A percentile compares a stretch with the other conserved stretches of the same genome.
Evolutionary conservation across 1,140 invertebrate genomes (phyloP).

Genomic region (Ceratosolen fusciceps): DNA sequence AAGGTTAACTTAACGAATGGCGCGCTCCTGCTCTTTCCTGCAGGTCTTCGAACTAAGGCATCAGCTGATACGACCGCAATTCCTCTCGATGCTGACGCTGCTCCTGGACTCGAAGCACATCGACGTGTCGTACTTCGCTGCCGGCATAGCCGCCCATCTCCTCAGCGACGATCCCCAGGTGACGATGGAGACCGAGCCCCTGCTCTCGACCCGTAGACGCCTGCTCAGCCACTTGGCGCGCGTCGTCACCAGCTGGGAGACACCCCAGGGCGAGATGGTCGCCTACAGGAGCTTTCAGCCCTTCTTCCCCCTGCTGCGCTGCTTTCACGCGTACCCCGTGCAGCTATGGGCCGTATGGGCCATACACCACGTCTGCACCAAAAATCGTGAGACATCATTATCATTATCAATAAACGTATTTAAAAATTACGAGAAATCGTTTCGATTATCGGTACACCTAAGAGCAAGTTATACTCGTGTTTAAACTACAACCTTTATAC

Average conservation of each 20-base stretch:
- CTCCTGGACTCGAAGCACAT: conserved; percentile 80
- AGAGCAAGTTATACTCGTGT: too few relatives aligned
- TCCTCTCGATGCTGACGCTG: conserved; percentile 76
- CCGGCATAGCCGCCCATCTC: conserved; percentile 85
- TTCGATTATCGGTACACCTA: too few relatives aligned
- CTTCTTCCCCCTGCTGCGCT: conserved; percentile 80
- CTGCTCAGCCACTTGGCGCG: conserved; percentile 74
- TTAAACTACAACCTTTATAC: too few relatives aligned
- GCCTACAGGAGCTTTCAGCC: conserved; percentile 87
- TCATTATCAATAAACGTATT: neutral
- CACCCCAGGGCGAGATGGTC: conserved; percentile 86
- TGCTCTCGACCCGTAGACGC: conserved; percentile 67
- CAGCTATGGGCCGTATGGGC: conserved; percentile 90
- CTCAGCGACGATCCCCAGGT: conserved; percentile 75
- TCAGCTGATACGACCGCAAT: conserved; percentile 76
- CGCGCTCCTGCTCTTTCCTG: neutral
- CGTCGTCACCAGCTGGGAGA: conserved; percentile 79
- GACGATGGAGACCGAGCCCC: conserved; percentile 68
- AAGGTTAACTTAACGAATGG: too few relatives aligned
- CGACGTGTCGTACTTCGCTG: conserved; percentile 88
- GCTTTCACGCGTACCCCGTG: conserved; percentile 76
- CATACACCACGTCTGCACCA: conserved; percentile 86
- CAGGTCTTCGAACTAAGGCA: conserved; percentile 71
- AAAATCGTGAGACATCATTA: conserved; percentile 84
- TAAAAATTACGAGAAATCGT: too few relatives aligned